phyloP scores from a whole-genome alignment of 2,888 invertebrate species.

The Sicus ferrugineus region DNA sequence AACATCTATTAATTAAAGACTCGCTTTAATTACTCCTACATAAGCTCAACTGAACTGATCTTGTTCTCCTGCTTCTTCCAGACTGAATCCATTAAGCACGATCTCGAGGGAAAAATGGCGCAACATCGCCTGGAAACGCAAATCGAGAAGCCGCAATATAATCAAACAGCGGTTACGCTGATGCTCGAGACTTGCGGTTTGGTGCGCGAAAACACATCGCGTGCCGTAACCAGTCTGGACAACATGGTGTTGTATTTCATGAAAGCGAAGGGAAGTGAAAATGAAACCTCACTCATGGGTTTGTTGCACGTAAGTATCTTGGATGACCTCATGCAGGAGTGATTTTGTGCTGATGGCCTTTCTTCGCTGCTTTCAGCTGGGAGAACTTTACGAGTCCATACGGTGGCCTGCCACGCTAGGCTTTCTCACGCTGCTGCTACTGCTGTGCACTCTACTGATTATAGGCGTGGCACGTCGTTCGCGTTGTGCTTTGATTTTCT shows the following conservation, averaged over 20 bases:
- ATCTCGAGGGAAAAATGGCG: conserved; percentile 75
- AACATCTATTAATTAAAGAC: no score
- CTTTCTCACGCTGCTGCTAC: conserved; percentile 60
- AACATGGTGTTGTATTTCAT: conserved; percentile 65
- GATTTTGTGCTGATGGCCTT: conserved; percentile 9
- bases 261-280: conserved; percentile 62
- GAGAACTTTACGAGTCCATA: conserved; percentile 63
- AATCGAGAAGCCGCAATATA: conserved; percentile 78
- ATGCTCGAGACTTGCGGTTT: conserved; percentile 74
- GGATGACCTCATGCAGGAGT: neutral
- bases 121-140: conserved; percentile 76
- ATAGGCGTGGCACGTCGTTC: conserved; percentile 68
- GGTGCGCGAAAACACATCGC: conserved; percentile 77
- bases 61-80: conserved; percentile 59
- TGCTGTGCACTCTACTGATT: conserved; percentile 63
- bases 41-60: no score
- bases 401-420: conserved; percentile 65
- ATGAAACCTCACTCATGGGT: conserved; percentile 62
- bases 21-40: no score
- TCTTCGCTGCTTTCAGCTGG: conserved; percentile 49
- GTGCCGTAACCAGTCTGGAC: conserved; percentile 69
- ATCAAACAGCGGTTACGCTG: conserved; percentile 78
- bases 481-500: conserved; percentile 87
- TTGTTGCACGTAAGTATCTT: conserved; percentile 56
- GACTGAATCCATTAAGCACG: conserved; percentile 80